Base-by-base conservation (phyloP, 2,888 invertebrate genomes). In the Synergus itoensis region DNA sequence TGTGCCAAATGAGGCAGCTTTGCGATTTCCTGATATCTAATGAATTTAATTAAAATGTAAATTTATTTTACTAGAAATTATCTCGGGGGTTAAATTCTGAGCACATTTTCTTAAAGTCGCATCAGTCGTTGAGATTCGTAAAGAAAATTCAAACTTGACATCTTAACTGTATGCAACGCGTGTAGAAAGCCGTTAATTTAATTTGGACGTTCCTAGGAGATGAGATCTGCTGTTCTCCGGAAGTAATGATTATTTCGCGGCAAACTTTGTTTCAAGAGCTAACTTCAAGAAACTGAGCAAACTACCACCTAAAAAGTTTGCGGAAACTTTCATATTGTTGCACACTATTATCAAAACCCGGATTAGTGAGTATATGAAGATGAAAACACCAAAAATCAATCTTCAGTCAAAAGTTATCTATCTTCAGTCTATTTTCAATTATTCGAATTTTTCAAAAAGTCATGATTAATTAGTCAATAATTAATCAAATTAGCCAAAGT, bases 231-330 rank as follows among this genome's bases (percentile, higher is more conserved):
- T 18, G 21, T 18, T 18, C 60, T 21, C 21, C 21, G 60, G 60
- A 60, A 60, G 60, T 60, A 60, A 60, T 60, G 60, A 60, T 60
- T 60, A 60, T 60, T 21, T 21, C 60, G 21, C 60, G 60, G 60
- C 11, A 60, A 60, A 60, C 21, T 60, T 60, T 60, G 60, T 21
- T 60, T 21, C 21, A 1, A 60, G 60, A 60, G 21, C 21, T 21
- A 60, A 60, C 60, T 60, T 60, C 12, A 5, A 60, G 60, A 21
- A 60, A 60, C 4, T 21, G 21, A 11, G 60, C 5, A 21, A 60
- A 60, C n/a, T n/a, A 53, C n/a, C 2, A 9, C 53, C n/a, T n/a
- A 53, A n/a, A 53, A n/a, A 53, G n/a, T n/a, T 53, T 53, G 1
- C 8, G 53, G 53, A 8, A 53, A 53, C n/a, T 53, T n/a, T 7